A percentile compares a stretch with the other conserved stretches of the same genome.
Evolutionary conservation across 2,888 invertebrate genomes (phyloP).

Genomic region (Hetaerina titia): DNA sequence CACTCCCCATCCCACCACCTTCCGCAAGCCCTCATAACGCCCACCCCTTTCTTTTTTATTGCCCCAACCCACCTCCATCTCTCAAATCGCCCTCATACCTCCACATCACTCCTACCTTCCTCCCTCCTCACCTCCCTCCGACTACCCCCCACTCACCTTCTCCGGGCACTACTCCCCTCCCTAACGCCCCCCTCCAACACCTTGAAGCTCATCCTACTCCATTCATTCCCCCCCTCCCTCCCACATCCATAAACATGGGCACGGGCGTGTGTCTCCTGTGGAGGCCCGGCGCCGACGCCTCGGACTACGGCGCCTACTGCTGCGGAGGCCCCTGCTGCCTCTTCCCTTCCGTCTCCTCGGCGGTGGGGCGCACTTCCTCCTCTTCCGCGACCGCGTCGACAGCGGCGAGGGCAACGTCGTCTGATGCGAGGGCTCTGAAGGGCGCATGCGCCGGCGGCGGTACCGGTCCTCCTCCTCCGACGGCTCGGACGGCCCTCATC

Average conservation of each 20-base stretch:
- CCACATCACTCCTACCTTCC: background rate
- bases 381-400: background rate
- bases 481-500: constrained; percentile 31
- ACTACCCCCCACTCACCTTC: background rate
- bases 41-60: background rate
- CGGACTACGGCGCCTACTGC: constrained; percentile 51
- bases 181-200: background rate
- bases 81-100: background rate
- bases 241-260: background rate
- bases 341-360: constrained; percentile 34
- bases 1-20: background rate
- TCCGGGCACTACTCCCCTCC: background rate
- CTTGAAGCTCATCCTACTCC: background rate
- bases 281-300: constrained; percentile 51
- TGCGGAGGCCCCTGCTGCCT: constrained; percentile 56
- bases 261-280: constrained; percentile 55
- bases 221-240: background rate
- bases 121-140: background rate
- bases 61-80: no score
- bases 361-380: background rate
- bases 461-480: background rate
- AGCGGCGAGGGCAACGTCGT: background rate
- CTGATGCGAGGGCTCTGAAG: background rate
- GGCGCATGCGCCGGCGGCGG: constrained; percentile 30
- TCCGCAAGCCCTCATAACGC: background rate